phyloP scores from a whole-genome alignment of 2,888 invertebrate genomes.

The Lacanobia wlatinum region DNA sequence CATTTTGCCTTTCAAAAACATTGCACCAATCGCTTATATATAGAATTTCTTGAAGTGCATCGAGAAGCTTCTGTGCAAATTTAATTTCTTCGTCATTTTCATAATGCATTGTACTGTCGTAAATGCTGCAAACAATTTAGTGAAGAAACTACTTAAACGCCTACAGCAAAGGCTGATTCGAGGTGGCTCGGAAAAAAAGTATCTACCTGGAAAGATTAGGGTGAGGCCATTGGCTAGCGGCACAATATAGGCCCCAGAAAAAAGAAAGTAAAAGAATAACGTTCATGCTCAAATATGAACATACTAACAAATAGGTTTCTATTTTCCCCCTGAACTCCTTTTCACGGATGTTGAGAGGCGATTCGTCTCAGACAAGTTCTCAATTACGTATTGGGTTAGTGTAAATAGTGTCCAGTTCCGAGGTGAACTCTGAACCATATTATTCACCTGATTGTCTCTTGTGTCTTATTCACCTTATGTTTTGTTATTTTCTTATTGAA shows the following conservation, averaged over 20 bases:
- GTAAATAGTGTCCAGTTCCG: not conserved
- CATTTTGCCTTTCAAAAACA: constrained; percentile 43
- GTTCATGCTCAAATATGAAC: not conserved
- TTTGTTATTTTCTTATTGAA: not conserved
- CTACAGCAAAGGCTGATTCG: no score
- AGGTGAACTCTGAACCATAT: not conserved
- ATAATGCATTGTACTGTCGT: not conserved
- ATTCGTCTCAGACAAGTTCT: not conserved
- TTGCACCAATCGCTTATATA: constrained; percentile 22
- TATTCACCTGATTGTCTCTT: not conserved
- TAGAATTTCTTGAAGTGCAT: constrained; percentile 18
- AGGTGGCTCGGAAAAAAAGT: no score
- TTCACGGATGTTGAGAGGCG: not conserved
- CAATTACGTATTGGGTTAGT: not conserved
- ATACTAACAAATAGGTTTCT: not conserved
- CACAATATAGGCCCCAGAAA: no score
- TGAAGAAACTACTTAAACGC: no score
- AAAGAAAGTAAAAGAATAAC: not conserved
- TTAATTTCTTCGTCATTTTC: not conserved
- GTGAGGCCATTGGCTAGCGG: no score
- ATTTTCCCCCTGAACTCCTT: not conserved
- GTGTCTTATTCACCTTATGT: not conserved
- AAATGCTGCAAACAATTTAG: not conserved
- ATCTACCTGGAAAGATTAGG: no score
- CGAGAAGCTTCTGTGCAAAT: constrained; percentile 2